Conservation (phyloP, 2,797 vertebrate genomes). For the Hydrolagus colliei region DNA sequence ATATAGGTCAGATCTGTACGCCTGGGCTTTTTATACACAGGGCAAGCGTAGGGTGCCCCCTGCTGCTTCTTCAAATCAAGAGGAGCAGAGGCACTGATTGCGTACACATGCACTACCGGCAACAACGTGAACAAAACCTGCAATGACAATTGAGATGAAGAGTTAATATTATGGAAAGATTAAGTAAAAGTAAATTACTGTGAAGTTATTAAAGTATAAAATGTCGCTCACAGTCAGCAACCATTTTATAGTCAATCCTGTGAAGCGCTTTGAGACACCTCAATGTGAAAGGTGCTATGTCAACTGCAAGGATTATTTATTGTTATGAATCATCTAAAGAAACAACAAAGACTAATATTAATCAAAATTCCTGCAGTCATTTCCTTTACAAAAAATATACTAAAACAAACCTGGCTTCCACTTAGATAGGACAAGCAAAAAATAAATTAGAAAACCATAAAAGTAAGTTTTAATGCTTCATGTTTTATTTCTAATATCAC, state of each 20-base stretch:
- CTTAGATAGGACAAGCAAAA: background rate
- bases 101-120: slow-evolving; percentile 72
- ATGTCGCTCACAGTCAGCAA: too few species aligned
- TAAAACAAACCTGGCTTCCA: too few species aligned
- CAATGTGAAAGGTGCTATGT: too few species aligned
- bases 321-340: too few species aligned
- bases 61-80: slow-evolving; percentile 43
- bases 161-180: background rate
- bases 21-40: slow-evolving; percentile 70
- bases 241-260: too few species aligned
- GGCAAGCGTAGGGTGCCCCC: slow-evolving; percentile 58
- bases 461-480: background rate
- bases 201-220: background rate
- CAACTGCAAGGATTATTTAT: too few species aligned
- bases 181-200: background rate
- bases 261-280: too few species aligned
- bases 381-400: too few species aligned
- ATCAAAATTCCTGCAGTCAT: too few species aligned
- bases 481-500: background rate
- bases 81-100: slow-evolving; percentile 50
- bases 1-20: slow-evolving; percentile 72
- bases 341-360: too few species aligned
- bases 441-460: background rate
- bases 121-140: slow-evolving; percentile 72
- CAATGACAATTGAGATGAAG: slow-evolving; percentile 20